These are phyloP conservation scores for Episyrphus balteatus DNA, from an alignment of 1,140 invertebrate species.

Conservation along the genomic window DNA sequence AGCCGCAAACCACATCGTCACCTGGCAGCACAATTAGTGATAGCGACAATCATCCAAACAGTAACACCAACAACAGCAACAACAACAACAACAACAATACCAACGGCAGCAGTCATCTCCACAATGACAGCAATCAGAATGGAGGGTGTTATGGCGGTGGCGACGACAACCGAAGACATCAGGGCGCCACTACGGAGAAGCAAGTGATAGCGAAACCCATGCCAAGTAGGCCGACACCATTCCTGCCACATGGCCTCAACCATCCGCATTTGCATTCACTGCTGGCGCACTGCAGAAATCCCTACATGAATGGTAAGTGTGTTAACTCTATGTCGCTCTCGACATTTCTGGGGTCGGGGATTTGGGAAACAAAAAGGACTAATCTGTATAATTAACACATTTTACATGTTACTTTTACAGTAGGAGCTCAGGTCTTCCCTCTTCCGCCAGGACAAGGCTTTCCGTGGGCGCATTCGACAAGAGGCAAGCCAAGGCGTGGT, in stretches of 20 bases:
- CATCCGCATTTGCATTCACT: constrained; percentile 37
- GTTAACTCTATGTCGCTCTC: background rate
- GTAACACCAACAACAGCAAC: constrained; percentile 9
- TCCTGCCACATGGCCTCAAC: constrained; percentile 39
- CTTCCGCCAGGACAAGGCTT: constrained; percentile 51
- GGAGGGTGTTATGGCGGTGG: constrained; percentile 6
- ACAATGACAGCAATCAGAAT: constrained; percentile 13
- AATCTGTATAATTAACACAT: too few relatives aligned
- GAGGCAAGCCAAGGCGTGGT: constrained; percentile 76
- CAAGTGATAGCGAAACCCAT: constrained; percentile 43
- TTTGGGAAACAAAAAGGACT: too few relatives aligned
- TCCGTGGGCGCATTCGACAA: constrained; percentile 65
- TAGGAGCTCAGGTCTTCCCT: constrained; percentile 50
- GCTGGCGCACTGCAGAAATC: constrained; percentile 42
- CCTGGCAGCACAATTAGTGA: constrained; percentile 38
- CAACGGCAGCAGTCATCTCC: constrained; percentile 9
- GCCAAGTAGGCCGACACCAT: constrained; percentile 41
- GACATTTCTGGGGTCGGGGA: background rate
- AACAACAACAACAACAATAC: constrained; percentile 7
- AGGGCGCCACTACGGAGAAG: constrained; percentile 13
- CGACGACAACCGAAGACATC: constrained; percentile 35
- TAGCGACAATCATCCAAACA: constrained; percentile 34
- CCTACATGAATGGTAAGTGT: constrained; percentile 43
- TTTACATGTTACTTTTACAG: constrained; percentile 15
- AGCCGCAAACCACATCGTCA: constrained; percentile 35